Evolutionary conservation across 2,797 vertebrate genomes (phyloP).

Genomic region (Lacerta viridis): DNA sequence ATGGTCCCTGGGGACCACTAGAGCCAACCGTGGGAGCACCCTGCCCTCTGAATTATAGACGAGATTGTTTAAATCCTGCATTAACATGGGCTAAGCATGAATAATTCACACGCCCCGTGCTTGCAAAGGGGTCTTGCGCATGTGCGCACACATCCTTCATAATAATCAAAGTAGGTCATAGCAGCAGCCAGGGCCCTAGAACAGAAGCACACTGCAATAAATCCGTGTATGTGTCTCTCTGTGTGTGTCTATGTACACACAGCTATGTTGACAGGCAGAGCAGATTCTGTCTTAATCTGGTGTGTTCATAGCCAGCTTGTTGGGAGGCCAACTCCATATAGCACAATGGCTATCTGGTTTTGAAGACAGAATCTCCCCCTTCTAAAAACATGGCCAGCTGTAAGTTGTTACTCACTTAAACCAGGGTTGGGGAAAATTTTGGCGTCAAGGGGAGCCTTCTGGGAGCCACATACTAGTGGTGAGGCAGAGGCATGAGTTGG

Average conservation of each 20-base stretch:
- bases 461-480: too few species aligned
- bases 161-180: conserved; percentile 74
- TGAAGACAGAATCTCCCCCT: not conserved
- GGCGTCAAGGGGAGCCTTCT: not conserved
- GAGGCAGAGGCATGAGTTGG: too few species aligned
- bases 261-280: not conserved
- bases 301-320: not conserved
- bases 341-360: too few species aligned
- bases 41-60: conserved; percentile 78
- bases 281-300: not conserved
- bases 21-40: not conserved
- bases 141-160: conserved; percentile 57
- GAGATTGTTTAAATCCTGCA: conserved; percentile 63
- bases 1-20: not conserved
- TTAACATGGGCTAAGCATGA: conserved; percentile 72
- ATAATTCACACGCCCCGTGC: conserved; percentile 73
- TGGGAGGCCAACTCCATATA: not conserved
- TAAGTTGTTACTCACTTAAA: not conserved
- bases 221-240: not conserved
- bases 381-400: not conserved
- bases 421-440: not conserved
- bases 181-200: conserved; percentile 26
- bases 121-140: not conserved
- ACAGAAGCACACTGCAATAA: not conserved
- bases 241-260: not conserved